Conservation (phyloP, 2,113 vertebrate genomes). For the Phalacrocorax aristotelis region DNA sequence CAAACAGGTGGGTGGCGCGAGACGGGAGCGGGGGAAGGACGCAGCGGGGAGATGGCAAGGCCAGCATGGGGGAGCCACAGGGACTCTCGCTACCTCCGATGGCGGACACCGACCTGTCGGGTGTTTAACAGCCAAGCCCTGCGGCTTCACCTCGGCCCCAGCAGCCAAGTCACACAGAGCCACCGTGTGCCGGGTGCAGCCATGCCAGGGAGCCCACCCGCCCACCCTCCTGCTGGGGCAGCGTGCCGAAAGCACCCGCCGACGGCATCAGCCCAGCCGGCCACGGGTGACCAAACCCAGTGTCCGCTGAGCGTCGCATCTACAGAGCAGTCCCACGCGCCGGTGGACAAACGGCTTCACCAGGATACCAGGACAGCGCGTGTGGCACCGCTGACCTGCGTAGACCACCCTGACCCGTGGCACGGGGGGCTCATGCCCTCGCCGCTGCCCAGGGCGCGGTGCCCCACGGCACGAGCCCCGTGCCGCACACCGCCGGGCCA, state of each 20-base stretch:
- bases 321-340: too few species aligned
- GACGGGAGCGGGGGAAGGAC: not conserved
- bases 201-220: accelerated
- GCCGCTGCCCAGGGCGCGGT: not conserved
- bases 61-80: accelerated
- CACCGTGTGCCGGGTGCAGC: accelerated
- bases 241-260: too few species aligned
- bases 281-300: not conserved
- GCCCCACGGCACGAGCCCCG: not conserved
- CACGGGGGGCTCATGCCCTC: accelerated
- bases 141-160: accelerated
- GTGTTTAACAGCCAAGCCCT: not conserved
- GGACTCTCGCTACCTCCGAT: accelerated
- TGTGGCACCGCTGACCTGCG: not conserved
- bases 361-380: accelerated
- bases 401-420: too few species aligned
- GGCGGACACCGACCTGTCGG: accelerated
- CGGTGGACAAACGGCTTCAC: accelerated
- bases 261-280: too few species aligned
- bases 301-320: accelerated
- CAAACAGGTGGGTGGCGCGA: accelerated
- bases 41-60: accelerated
- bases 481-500: too few species aligned
- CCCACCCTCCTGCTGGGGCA: accelerated
- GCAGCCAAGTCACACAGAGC: not conserved